Conservation (phyloP, 2,113 vertebrate genomes). For the Mustela lutreola region DNA sequence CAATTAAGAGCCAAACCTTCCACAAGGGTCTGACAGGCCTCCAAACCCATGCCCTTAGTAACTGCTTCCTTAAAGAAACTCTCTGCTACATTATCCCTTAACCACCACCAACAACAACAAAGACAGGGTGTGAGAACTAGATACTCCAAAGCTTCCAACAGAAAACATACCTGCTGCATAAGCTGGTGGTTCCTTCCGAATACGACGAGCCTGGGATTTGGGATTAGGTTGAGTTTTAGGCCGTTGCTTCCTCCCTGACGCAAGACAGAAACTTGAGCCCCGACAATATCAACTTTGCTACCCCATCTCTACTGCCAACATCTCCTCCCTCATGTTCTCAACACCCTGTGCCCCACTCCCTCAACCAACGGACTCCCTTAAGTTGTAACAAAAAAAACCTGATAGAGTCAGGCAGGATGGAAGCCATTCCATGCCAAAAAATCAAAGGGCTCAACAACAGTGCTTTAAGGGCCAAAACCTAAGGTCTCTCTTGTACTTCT, state of each 20-base stretch:
- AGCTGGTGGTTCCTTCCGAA: slow-evolving; percentile 90
- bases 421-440: not conserved
- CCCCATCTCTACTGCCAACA: not conserved
- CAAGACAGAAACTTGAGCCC: slow-evolving; percentile 75
- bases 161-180: slow-evolving; percentile 90
- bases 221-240: slow-evolving; percentile 82
- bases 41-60: not conserved
- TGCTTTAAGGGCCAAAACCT: not conserved
- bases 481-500: not conserved
- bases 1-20: not conserved
- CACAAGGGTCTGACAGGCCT: not conserved
- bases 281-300: not conserved
- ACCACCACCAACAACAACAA: not conserved
- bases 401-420: not conserved
- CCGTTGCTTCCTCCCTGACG: slow-evolving; percentile 85
- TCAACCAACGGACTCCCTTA: not conserved
- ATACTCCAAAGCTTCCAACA: not conserved
- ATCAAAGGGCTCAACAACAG: not conserved
- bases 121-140: not conserved
- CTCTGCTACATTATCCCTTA: not conserved
- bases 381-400: not conserved
- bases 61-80: slow-evolving; percentile 13
- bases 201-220: slow-evolving; percentile 78
- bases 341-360: not conserved
- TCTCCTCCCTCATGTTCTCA: not conserved